These are phyloP conservation scores for Lagria hirta DNA, from an alignment of 2,888 invertebrate genomes.

Conservation along the genomic window DNA sequence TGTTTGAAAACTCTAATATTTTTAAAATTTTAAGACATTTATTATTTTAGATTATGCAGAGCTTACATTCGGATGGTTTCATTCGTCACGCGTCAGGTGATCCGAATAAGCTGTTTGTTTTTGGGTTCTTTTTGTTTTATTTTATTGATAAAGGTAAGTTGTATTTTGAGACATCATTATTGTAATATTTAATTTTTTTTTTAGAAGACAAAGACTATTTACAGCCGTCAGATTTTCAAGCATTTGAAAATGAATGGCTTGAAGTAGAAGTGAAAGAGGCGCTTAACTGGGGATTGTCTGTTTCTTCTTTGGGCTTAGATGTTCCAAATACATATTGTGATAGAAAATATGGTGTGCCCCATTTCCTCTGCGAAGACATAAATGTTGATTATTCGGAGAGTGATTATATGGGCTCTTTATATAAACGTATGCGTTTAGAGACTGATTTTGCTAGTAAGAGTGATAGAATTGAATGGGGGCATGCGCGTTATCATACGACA, in stretches of 20 bases:
- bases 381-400: constrained; percentile 60
- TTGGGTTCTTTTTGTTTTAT: constrained; percentile 92
- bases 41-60: constrained; percentile 58
- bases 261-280: constrained; percentile 78
- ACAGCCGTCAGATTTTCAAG: constrained; percentile 71
- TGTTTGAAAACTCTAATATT: no score
- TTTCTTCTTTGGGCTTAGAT: constrained; percentile 34
- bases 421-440: constrained; percentile 84
- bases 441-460: constrained; percentile 82
- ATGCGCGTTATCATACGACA: constrained; percentile 85
- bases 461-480: constrained; percentile 94
- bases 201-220: constrained; percentile 61
- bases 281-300: constrained; percentile 51
- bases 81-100: constrained; percentile 94
- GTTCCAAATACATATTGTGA: constrained; percentile 43
- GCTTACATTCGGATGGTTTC: constrained; percentile 72
- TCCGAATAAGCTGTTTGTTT: constrained; percentile 73
- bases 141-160: constrained; percentile 68
- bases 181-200: constrained; percentile 26
- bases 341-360: constrained; percentile 58
- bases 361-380: constrained; percentile 63
- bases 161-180: no score
- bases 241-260: constrained; percentile 90
- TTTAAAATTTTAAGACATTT: no score
- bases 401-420: constrained; percentile 58